Conservation (phyloP, 2,113 vertebrate species). For the Baryphthengus martii region DNA sequence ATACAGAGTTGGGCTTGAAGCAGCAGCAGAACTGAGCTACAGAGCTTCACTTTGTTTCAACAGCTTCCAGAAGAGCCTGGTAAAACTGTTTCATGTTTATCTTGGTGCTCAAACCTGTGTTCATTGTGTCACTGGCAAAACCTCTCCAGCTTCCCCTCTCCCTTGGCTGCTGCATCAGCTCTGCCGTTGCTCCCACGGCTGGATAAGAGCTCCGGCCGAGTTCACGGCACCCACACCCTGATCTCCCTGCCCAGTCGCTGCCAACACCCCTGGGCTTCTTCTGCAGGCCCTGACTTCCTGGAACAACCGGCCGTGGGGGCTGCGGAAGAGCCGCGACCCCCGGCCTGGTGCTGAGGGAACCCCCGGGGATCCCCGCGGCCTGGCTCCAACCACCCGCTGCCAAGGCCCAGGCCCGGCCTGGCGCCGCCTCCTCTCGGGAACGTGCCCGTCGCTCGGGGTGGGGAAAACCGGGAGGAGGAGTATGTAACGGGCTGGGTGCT, state of each 20-base stretch:
- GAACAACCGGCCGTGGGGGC: not conserved
- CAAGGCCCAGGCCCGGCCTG: too few species aligned
- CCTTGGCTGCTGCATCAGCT: not conserved
- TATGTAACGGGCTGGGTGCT: too few species aligned
- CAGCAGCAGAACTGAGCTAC: not conserved
- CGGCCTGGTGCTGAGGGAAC: not conserved
- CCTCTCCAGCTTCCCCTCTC: accelerated
- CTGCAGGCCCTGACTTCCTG: not conserved
- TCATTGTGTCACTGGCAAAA: not conserved
- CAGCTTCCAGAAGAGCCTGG: not conserved
- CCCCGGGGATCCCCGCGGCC: not conserved
- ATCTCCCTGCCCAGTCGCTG: not conserved
- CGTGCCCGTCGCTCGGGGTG: too few species aligned
- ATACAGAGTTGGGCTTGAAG: not conserved
- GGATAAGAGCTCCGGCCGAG: not conserved
- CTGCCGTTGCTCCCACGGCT: accelerated
- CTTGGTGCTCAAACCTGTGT: accelerated
- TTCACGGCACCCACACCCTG: accelerated
- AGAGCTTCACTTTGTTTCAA: not conserved
- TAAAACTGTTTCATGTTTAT: accelerated
- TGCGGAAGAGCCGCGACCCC: too few species aligned
- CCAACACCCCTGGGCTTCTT: not conserved
- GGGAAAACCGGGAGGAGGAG: too few species aligned
- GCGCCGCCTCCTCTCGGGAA: not conserved
- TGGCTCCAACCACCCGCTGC: not conserved